Evolutionary conservation across 2,113 vertebrate genomes (phyloP).

Genomic region (Pedetes capensis): DNA sequence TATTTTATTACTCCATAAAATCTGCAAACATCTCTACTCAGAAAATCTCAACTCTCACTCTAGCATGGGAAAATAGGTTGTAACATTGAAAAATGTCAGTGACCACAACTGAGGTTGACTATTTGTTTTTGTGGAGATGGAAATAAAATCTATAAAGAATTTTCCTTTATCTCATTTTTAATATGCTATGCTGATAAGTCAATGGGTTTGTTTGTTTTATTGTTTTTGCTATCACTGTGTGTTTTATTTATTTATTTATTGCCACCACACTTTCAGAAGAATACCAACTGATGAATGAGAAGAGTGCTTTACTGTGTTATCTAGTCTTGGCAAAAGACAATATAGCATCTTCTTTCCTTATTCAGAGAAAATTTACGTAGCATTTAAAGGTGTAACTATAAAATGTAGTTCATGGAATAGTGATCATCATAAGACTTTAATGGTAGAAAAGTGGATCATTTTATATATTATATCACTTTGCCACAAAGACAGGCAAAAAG

Average conservation of each 20-base stretch:
- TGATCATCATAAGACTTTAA: not conserved
- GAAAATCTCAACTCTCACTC: not conserved
- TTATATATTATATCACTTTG: not conserved
- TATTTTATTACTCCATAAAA: slow-evolving; percentile 67
- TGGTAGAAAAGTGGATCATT: not conserved
- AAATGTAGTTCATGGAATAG: not conserved
- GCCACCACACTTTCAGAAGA: not conserved
- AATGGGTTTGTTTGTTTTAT: not conserved
- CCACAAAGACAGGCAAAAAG: not conserved
- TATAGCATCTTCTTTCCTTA: not conserved
- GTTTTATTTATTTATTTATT: not conserved
- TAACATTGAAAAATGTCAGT: slow-evolving; percentile 48
- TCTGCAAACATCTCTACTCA: slow-evolving; percentile 47
- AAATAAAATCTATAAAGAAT: not conserved
- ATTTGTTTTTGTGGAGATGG: not conserved
- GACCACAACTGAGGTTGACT: not conserved
- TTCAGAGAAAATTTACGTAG: not conserved
- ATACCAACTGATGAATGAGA: not conserved
- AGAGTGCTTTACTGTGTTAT: not conserved
- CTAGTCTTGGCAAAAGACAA: not conserved
- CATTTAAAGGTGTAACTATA: not conserved
- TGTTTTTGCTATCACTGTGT: not conserved
- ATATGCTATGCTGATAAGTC: not conserved
- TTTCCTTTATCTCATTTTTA: slow-evolving; percentile 21
- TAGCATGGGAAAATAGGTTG: not conserved